Conservation (phyloP, 2,888 invertebrate species). For the Pollenia amentaria region DNA sequence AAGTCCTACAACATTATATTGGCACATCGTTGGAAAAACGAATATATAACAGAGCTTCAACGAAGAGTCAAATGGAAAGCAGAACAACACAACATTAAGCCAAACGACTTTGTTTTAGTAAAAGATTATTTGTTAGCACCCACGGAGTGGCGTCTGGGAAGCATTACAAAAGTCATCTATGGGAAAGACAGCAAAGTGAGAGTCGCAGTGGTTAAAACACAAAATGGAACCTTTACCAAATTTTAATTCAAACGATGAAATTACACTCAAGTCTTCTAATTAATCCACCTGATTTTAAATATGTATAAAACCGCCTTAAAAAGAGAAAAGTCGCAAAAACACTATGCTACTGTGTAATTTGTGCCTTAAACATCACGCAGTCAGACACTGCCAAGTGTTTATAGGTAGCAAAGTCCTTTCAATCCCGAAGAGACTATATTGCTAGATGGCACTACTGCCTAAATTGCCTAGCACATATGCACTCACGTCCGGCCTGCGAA, state of each 20-base stretch:
- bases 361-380: background rate
- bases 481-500: background rate
- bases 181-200: conserved; percentile 20
- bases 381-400: background rate
- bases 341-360: background rate
- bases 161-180: conserved; percentile 4
- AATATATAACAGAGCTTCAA: background rate
- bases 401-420: background rate
- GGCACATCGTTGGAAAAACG: conserved; percentile 22
- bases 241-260: no score
- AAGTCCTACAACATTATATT: conserved; percentile 32
- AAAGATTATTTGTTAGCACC: conserved; percentile 16
- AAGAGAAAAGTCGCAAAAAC: no score
- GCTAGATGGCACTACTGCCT: background rate
- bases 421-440: background rate
- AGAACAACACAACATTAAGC: background rate
- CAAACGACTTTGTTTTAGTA: conserved; percentile 14
- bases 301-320: background rate
- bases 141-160: background rate
- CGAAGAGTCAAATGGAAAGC: background rate
- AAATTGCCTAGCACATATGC: background rate
- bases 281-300: no score
- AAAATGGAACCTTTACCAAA: conserved; percentile 16
- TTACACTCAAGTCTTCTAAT: no score
- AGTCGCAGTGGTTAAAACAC: conserved; percentile 20